Evolutionary conservation across 1,140 invertebrate species (phyloP).

Genomic region (Nasonia vitripennis): DNA sequence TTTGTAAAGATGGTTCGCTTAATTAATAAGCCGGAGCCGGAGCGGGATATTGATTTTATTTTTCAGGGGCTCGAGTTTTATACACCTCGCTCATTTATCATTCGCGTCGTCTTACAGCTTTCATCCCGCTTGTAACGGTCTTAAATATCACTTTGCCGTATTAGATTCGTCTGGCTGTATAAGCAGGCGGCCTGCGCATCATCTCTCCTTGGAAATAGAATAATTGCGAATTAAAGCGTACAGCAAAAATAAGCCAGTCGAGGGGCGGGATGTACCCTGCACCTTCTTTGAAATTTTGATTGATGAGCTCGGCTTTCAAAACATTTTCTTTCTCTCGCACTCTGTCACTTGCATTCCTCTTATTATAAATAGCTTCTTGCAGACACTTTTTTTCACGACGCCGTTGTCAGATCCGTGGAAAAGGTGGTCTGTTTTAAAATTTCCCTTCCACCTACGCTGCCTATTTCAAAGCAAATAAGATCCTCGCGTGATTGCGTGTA

Average conservation of each 20-base stretch:
- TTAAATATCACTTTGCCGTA: conserved; percentile 70
- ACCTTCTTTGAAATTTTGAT: neutral
- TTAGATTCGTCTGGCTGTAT: conserved; percentile 63
- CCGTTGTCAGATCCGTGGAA: neutral
- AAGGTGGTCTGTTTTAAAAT: neutral
- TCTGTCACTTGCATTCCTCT: neutral
- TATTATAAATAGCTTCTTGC: neutral
- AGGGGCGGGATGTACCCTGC: neutral
- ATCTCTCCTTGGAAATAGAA: neutral
- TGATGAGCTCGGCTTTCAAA: neutral
- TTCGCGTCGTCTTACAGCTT: conserved; percentile 66
- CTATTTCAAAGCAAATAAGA: neutral
- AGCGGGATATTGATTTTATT: conserved; percentile 26
- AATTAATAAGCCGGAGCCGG: neutral
- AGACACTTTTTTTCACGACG: neutral
- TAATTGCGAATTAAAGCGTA: conserved; percentile 23
- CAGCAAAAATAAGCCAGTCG: neutral
- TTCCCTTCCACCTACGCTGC: neutral
- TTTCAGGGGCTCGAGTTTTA: conserved; percentile 18
- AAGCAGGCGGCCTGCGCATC: neutral
- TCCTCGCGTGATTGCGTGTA: conserved; percentile 61
- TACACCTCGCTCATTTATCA: conserved; percentile 54
- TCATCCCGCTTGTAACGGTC: conserved; percentile 68
- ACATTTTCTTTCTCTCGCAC: neutral
- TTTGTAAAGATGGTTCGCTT: neutral